Evolutionary conservation across 2,113 vertebrate species (phyloP), one percentile per base, ranked within the genome.

Genomic region (Sebastes fasciatus): DNA sequence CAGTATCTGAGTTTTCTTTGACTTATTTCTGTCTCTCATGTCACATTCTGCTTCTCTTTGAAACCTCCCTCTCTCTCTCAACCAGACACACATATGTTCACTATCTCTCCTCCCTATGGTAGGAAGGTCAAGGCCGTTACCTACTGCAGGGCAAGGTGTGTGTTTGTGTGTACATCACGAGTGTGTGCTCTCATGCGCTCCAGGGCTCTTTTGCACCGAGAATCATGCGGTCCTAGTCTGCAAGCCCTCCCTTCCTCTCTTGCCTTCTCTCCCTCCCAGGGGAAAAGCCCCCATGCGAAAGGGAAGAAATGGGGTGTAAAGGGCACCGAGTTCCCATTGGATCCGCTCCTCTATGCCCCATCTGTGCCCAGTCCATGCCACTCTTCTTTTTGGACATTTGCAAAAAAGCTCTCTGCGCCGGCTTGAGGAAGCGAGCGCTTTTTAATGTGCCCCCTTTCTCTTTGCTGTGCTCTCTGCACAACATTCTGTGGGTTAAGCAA

Each of bases 301-400:
- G 51, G 78, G 77, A 95, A 87, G 87, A 92, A 92, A 90, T 70
- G 76, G 82, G 91, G 91, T 88, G 85, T 92, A 94, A 94, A 95
- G 93, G 94, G 77, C 93, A 91, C 73, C 1, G 46, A 92, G 92
- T 95, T 94, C 94, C 93, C 94, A 94, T 87, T 95, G 90, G 90
- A 91, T 85, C 86, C 68, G 12, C 61, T 87, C 86, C 71, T 89
- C 81, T 58, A 8, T 86, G 83, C 87, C 89, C 92, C 85, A 87
- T 91, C 91, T 91, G 89, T 93, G 89, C 90, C 93, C 90, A 84
- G 86, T 84, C 79, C 43, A 40, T 91, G 87, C 88, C 90, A 89
- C 76, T 79, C 74, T 49, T n/a, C 78, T 80, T 45, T 60, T 45
- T 60, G 64, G 74, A 75, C 79, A 23, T 34, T 34, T 19, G 67